Base-by-base conservation (phyloP, 2,888 invertebrate genomes). In the Rhopalosiphum nymphaeae region DNA sequence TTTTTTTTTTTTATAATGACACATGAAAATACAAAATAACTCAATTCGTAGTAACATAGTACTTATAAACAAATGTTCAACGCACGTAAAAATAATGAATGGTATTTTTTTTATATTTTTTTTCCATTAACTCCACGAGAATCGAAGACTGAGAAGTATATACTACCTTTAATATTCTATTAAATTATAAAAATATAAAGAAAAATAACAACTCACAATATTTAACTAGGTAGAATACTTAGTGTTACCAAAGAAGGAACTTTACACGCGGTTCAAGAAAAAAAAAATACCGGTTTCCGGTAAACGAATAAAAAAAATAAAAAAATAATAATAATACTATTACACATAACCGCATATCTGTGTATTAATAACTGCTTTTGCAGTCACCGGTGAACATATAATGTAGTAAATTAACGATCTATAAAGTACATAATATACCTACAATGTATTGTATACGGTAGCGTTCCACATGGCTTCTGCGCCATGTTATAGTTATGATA, bases 351-450 rank as follows among this genome's bases (percentile, higher is more conserved):
- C 78, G 21, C 78, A 87, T 49, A 87, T 26, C 44, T 61, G 44
- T 56, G 44, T 53, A 91, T 85, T 42, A 36, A 85, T 91, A 91
- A 49, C 56, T 26, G n/a, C n/a, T 91, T 57, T 46, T 26, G 25
- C 91, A 13, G 44, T 85, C 44, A 16, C 57, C 36, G 57, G 91
- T 44, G n/a, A 91, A 91, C 91, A 57, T 67, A 85, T 67, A 85
- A 91, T 46, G 13, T 78, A 49, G 61, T 87, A 92, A 92, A 92
- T 92, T 92, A 92, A 91, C 91, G 57, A 86, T 61, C 46, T 92
- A 49, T 49, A 87, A 49, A 36, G 85, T 44, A 57, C 61, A 61
- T 46, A 57, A 57, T 56, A 57, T 57, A 57, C 21, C 36, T 36
- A 36, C 36, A 36, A 26, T 85, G 25, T 44, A 92, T 61, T 36